Evolutionary conservation across 2,797 vertebrate species (phyloP).

Genomic region (Chiropotes sagulatus): DNA sequence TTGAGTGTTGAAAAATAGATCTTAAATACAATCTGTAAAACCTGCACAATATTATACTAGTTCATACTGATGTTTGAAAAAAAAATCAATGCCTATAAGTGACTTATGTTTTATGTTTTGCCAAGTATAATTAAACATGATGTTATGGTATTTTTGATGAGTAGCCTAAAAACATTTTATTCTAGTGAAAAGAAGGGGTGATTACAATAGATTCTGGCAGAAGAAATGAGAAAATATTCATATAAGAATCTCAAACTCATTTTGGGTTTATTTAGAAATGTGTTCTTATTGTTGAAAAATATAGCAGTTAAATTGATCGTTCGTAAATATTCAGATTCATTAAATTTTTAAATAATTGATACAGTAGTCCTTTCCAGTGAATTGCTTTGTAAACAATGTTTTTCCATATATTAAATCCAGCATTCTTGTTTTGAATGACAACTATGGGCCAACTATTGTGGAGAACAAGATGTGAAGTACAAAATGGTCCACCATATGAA

Average conservation of each 20-base stretch:
- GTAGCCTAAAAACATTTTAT: conserved; percentile 49
- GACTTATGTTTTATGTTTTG: conserved; percentile 56
- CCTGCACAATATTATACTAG: conserved; percentile 14
- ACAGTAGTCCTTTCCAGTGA: neutral
- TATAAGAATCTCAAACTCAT: conserved; percentile 21
- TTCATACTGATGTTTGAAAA: conserved; percentile 28
- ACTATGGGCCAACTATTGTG: neutral
- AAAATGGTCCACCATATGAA: neutral
- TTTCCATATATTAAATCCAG: neutral
- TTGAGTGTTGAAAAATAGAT: conserved; percentile 54
- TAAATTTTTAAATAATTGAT: neutral
- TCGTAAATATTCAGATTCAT: conserved; percentile 7
- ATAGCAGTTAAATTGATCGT: neutral
- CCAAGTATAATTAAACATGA: conserved; percentile 53
- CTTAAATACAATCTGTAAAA: conserved; percentile 58
- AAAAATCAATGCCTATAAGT: conserved; percentile 34
- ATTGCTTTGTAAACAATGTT: neutral
- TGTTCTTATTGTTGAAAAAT: conserved; percentile 24
- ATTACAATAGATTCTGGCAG: conserved; percentile 39
- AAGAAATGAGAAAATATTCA: conserved; percentile 23
- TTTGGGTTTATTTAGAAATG: neutral
- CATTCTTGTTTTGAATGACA: neutral
- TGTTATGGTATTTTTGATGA: conserved; percentile 61
- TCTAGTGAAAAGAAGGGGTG: conserved; percentile 23
- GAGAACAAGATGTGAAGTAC: neutral